These are phyloP conservation scores for Zhuqinia jingwanae DNA, from an alignment of 2,888 invertebrate species.

Conservation along the genomic window DNA sequence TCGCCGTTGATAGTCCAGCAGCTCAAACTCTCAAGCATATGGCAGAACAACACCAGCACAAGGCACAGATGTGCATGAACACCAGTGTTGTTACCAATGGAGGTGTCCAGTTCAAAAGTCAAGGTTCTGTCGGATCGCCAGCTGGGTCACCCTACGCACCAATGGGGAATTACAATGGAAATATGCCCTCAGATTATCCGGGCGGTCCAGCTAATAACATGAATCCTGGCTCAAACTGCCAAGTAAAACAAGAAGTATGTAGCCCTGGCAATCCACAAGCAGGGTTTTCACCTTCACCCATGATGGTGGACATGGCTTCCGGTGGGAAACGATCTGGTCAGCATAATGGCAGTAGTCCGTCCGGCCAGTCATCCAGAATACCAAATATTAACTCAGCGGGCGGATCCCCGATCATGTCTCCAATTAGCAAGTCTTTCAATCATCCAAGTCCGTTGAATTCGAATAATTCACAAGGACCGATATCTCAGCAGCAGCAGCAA, in stretches of 20 bases:
- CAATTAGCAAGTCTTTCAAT: slow-evolving; percentile 78
- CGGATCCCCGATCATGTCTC: slow-evolving; percentile 72
- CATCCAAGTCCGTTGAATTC: slow-evolving; percentile 70
- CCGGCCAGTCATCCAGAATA: slow-evolving; percentile 70
- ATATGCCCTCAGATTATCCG: slow-evolving; percentile 42
- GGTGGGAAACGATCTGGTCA: slow-evolving; percentile 57
- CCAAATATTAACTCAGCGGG: slow-evolving; percentile 69
- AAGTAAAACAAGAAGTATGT: slow-evolving; percentile 66
- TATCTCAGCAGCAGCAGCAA: slow-evolving; percentile 80
- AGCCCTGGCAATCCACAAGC: slow-evolving; percentile 67
- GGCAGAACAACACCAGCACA: slow-evolving; percentile 98
- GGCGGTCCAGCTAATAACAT: slow-evolving; percentile 29
- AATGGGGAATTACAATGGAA: slow-evolving; percentile 66
- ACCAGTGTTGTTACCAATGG: slow-evolving; percentile 35
- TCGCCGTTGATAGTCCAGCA: slow-evolving; percentile 86
- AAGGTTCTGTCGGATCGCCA: slow-evolving; percentile 80
- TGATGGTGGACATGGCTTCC: slow-evolving; percentile 65
- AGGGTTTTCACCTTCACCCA: slow-evolving; percentile 69
- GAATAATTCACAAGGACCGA: slow-evolving; percentile 50
- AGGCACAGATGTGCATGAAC: slow-evolving; percentile 82
- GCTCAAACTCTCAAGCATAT: slow-evolving; percentile 97
- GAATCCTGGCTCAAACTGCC: slow-evolving; percentile 58
- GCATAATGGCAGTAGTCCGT: slow-evolving; percentile 67
- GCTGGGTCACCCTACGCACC: slow-evolving; percentile 81
- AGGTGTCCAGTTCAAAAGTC: slow-evolving; percentile 55